Evolutionary conservation across 2,797 vertebrate species (phyloP), one percentile per base, ranked within the genome.

Genomic region (Sitta carolinensis): DNA sequence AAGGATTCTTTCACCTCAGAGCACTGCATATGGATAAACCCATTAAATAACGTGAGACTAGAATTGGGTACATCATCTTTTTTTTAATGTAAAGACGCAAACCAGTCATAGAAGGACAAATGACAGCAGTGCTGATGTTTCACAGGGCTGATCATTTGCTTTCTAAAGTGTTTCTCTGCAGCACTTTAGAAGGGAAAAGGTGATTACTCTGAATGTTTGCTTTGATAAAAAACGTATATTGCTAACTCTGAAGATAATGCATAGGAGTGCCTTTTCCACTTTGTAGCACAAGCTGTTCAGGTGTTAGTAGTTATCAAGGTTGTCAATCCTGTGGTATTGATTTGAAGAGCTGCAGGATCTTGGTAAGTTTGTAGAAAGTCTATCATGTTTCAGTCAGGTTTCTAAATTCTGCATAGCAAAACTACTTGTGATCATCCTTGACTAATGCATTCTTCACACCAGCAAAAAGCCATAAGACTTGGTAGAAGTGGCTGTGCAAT

Each of bases 371-470:
- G 93, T 78, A 91, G 38, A 86, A 94, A 91, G 47, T 73, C 67
- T 63, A 17, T 94, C 90, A 16, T 74, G 70, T 95, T 94, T 96
- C 72, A 79, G 42, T 76, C 73, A 79, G 32, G 42, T 17, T 45
- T 94, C 79, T 91, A 78, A 78, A 51, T 90, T 68, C 89, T 95
- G 91, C 82, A 66, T 63, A 34, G 34, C 45, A 82, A 81, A 97
- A 77, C 26, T 84, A 4, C 15, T 92, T 92, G 55, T 58, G 42
- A 50, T 87, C 40, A 29, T 90, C 82, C 87, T 57, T 93, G 64
- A 43, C 40, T 91, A 96, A 96, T 91, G 72, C 52, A 47, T 95
- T 96, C 74, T 90, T 94, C 66, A 87, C 64, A 72, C 21, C 14
- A 63, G 42, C n/a, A 63, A 72, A 72, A 58, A 81, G 32, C 50